phyloP scores from a whole-genome alignment of 2,113 vertebrate genomes.

The Dunckerocampus dactyliophorus region DNA sequence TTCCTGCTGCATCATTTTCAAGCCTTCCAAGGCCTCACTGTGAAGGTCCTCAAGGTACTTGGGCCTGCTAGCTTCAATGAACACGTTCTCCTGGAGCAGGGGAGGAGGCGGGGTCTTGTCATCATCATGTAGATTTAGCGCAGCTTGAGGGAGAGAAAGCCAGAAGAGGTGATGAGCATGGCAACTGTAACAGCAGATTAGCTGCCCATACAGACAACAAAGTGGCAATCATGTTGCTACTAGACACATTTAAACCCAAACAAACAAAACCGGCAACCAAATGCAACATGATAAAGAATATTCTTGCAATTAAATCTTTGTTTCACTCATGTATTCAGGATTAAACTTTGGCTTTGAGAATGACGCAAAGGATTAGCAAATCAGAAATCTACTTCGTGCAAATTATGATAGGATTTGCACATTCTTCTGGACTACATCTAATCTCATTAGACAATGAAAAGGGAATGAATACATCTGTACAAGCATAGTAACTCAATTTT shows the following conservation, averaged over 20 bases:
- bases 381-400: constrained; percentile 19
- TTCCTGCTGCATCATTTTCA: constrained; percentile 87
- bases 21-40: constrained; percentile 84
- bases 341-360: constrained; percentile 23
- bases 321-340: constrained; percentile 11
- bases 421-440: background rate
- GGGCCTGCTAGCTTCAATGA: constrained; percentile 81
- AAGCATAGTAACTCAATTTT: background rate
- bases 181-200: constrained; percentile 30
- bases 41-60: constrained; percentile 89
- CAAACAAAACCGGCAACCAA: background rate
- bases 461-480: constrained; percentile 1
- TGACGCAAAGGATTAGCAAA: constrained; percentile 28
- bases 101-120: constrained; percentile 58
- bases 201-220: constrained; percentile 23
- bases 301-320: constrained; percentile 1
- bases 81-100: constrained; percentile 84
- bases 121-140: constrained; percentile 67
- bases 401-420: background rate
- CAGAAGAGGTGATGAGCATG: constrained; percentile 31
- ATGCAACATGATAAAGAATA: background rate
- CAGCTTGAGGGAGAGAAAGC: constrained; percentile 36
- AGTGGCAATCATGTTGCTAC: constrained; percentile 20
- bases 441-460: constrained; percentile 15
- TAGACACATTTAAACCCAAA: constrained; percentile 25